Percentiles rank a stretch among this genome's conserved stretches.
These are phyloP conservation scores for Eumerus sabulonum DNA, from an alignment of 2,888 invertebrate species.

Conservation along the genomic window DNA sequence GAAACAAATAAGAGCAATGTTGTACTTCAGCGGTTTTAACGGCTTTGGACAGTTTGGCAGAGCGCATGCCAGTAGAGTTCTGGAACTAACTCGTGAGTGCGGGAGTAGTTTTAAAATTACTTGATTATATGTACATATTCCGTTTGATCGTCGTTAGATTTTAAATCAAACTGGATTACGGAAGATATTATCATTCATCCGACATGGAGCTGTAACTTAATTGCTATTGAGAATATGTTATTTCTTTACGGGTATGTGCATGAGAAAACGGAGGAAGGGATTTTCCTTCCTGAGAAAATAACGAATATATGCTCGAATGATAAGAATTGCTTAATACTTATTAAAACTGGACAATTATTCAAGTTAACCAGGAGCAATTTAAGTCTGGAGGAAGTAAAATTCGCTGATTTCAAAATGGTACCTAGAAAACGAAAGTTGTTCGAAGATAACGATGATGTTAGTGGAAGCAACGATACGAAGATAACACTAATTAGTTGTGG, in stretches of 20 bases:
- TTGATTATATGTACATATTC: background rate
- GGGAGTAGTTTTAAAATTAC: background rate
- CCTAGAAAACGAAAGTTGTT: conserved; percentile 73
- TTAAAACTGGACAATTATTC: conserved; percentile 73
- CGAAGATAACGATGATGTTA: conserved; percentile 61
- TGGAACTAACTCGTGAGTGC: conserved; percentile 49
- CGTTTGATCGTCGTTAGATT: conserved; percentile 17
- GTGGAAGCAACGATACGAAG: conserved; percentile 60
- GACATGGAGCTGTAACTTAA: conserved; percentile 75
- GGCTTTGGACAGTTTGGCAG: conserved; percentile 75
- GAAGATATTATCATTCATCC: conserved; percentile 39
- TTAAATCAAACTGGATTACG: conserved; percentile 22
- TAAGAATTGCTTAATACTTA: conserved; percentile 73
- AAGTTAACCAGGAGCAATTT: conserved; percentile 70
- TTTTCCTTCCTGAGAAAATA: conserved; percentile 67
- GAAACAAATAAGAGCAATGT: conserved; percentile 18
- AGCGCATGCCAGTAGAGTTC: conserved; percentile 64
- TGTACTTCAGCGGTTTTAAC: conserved; percentile 76
- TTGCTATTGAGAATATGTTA: conserved; percentile 69
- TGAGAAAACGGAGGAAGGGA: conserved; percentile 17
- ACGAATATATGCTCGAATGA: conserved; percentile 73
- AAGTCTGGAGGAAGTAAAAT: conserved; percentile 69
- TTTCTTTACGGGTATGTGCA: conserved; percentile 72
- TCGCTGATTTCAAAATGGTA: conserved; percentile 68
- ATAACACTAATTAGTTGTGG: conserved; percentile 80